Evolutionary conservation across 2,888 invertebrate genomes (phyloP), one percentile per base, ranked within the genome.

Genomic region (Himalopsyche japonica): DNA sequence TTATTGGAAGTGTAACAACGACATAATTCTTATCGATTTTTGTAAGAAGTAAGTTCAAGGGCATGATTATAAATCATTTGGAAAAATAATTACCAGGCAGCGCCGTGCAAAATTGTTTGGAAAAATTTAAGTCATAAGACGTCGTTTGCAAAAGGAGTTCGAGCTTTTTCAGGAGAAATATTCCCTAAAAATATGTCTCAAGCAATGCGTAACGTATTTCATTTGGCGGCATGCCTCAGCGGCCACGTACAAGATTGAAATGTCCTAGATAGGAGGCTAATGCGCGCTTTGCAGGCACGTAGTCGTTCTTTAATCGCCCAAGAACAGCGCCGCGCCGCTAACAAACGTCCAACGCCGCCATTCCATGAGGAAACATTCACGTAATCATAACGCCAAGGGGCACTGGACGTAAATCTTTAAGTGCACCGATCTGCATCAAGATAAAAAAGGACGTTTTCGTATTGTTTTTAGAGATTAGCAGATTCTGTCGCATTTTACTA

Each of bases 271-370:
- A 76, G 34, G 24, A 27, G 32, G 76, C 76, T 76, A 76, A 76
- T 76, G 76, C 76, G 76, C 76, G 76, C 32, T 34, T 76, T 30
- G 76, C 76, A 57, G 32, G 76, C 76, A 76, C 76, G 76, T 76
- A 30, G n/a, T 57, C 32, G 76, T 30, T 30, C 32, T 34, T 34
- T 76, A 76, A 76, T 76, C 76, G 76, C 76, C 76, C 32, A 57
- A 57, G 57, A 57, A 34, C 76, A 30, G 76, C 76, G 32, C 34
- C 8, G 76, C 32, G 76, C 76, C 27, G 70, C 76, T 34, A 30
- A 34, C 76, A 34, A 76, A 30, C 27, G 30, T 34, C 76, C 76
- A 57, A 57, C 57, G 24, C 57, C 57, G 57, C 57, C 57, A 24
- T 24, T 57, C 57, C 20, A 57, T 57, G 57, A 15, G 57, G 20